Base-by-base conservation (phyloP, 2,888 invertebrate species). In the Troglohyphantes excavatus region DNA sequence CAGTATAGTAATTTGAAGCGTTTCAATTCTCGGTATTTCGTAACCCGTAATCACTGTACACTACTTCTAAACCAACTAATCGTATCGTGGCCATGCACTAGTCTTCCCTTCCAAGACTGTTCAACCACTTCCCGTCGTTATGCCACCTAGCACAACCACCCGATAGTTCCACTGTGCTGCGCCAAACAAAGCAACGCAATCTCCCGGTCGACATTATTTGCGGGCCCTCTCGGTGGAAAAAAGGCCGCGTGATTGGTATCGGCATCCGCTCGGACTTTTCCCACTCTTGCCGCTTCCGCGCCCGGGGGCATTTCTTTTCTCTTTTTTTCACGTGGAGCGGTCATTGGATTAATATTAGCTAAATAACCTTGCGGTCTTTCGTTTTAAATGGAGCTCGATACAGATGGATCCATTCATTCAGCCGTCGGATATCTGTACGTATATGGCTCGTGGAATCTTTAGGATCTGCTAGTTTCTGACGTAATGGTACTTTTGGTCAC, bases 231-330 rank as follows among this genome's bases (percentile, higher is more conserved):
- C n/a, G n/a, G n/a, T n/a, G n/a, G n/a, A n/a, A n/a, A n/a, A n/a
- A n/a, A n/a, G 21, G 68, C 29, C 33, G 68, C 68, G 9, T 72
- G 72, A 72, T 72, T 78, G 65, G 43, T 27, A 78, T 68, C 63
- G 21, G 43, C 53, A 68, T 81, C 79, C 75, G 59, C 59, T 79
- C 46, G 23, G 67, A 46, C 79, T 61, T 81, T 53, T 81, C 79
- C 46, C 79, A 81, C 29, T 33, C n/a, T 27, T 43, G 68, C 53
- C 65, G 68, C 85, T 78, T 86, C 85, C 85, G 85, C 27, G 76
- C 85, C 85, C 70, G 39, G 53, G 76, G 85, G 76, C 33, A 26
- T 43, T 39, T 68, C 53, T 67, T 39, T 39, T 39, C n/a, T n/a
- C n/a, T n/a, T 39, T 39, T 2, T 13, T 17, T 17, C 5, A 53